A percentile compares a stretch with the other conserved stretches of the same genome.
These are phyloP conservation scores for Serinus canaria DNA, from an alignment of 2,113 vertebrate genomes.

Conservation along the genomic window DNA sequence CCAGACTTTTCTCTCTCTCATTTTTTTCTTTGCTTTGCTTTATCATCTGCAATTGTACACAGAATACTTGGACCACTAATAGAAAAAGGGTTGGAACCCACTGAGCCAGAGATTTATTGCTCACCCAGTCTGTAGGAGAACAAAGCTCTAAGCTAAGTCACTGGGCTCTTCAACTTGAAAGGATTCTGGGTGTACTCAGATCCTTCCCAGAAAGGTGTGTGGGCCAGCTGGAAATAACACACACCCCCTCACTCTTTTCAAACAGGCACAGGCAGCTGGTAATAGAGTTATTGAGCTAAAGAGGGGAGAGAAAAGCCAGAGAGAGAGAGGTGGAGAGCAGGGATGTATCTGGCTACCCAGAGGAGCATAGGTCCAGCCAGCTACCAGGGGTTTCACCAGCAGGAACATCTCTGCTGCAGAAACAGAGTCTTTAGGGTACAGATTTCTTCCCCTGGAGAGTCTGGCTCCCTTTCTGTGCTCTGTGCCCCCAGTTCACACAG, in stretches of 20 bases:
- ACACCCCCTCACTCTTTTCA: not conserved
- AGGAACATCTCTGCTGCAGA: not conserved
- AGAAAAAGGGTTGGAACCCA: not conserved
- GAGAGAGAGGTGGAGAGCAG: not conserved
- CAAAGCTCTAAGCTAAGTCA: not conserved
- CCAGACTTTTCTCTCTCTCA: too few relatives aligned
- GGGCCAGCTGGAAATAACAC: not conserved
- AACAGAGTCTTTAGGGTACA: not conserved
- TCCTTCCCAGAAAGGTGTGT: not conserved
- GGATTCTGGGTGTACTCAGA: not conserved
- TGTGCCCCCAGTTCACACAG: not conserved
- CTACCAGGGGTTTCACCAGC: not conserved
- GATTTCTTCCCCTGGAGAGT: not conserved
- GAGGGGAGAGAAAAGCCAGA: rapidly evolving
- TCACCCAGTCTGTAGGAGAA: not conserved
- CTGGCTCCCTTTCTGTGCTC: not conserved
- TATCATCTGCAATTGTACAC: not conserved
- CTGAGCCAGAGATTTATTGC: not conserved
- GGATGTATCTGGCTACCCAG: not conserved
- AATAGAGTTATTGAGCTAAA: not conserved
- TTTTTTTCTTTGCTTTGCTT: too few relatives aligned
- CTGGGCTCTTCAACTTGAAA: not conserved
- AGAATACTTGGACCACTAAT: not conserved
- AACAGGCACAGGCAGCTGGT: not conserved
- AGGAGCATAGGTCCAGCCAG: not conserved